Percentiles rank a stretch among this genome's conserved stretches.
Conservation (phyloP, 2,113 vertebrate genomes). For the Gallinago jamesoni region DNA sequence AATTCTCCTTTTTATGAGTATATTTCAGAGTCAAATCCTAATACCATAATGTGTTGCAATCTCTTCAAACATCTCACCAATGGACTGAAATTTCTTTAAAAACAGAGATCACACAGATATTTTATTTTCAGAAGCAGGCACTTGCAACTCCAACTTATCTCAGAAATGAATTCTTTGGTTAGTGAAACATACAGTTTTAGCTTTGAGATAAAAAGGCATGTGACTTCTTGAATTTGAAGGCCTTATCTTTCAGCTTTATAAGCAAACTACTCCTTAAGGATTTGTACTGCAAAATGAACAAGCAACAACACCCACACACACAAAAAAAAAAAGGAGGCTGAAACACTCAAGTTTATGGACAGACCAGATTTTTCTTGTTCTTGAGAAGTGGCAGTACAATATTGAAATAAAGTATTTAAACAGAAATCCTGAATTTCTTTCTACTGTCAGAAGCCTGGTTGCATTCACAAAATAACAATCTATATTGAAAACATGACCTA, state of each 20-base stretch:
- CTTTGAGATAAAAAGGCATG: background rate
- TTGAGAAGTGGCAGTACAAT: background rate
- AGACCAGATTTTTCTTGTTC: background rate
- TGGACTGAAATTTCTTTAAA: background rate
- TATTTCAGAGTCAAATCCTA: background rate
- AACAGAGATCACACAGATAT: background rate
- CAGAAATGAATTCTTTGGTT: background rate
- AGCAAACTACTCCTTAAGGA: background rate
- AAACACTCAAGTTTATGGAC: accelerated
- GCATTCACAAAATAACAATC: background rate
- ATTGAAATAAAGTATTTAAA: background rate
- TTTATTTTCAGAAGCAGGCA: background rate
- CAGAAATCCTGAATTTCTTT: background rate
- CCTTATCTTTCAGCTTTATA: background rate
- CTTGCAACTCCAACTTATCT: background rate
- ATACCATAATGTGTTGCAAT: background rate
- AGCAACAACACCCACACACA: background rate
- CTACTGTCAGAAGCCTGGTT: background rate
- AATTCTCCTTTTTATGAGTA: background rate
- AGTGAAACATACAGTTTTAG: background rate
- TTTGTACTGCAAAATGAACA: background rate
- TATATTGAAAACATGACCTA: background rate
- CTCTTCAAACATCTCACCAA: background rate
- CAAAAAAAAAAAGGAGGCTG: background rate
- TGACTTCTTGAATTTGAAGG: background rate